phyloP scores from a whole-genome alignment of 2,888 invertebrate species.

The Gibbula magus region DNA sequence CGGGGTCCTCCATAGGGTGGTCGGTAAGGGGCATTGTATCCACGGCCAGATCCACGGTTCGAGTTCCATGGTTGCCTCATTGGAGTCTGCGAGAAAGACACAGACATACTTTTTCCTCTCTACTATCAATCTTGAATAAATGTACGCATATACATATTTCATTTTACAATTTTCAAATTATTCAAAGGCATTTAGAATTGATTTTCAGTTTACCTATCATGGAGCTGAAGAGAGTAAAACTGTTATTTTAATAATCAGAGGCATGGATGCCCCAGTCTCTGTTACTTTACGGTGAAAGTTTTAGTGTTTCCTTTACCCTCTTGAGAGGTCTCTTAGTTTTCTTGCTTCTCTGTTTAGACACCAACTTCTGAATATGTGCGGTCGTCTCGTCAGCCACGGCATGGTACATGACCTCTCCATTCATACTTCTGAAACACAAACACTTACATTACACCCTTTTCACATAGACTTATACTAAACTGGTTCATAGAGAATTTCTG shows the following conservation, averaged over 20 bases:
- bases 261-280: too few relatives aligned
- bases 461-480: not conserved
- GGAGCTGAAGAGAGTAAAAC: too few relatives aligned
- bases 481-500: not conserved
- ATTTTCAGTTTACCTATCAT: too few relatives aligned
- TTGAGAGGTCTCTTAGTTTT: slow-evolving; percentile 21
- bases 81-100: not conserved
- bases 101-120: too few relatives aligned
- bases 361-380: slow-evolving; percentile 61
- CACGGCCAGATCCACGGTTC: not conserved
- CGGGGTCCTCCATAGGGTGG: not conserved
- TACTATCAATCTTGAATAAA: too few relatives aligned
- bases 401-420: slow-evolving; percentile 51
- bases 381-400: slow-evolving; percentile 64
- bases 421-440: slow-evolving; percentile 25
- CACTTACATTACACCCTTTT: not conserved
- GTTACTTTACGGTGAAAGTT: too few relatives aligned
- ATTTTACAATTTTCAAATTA: too few relatives aligned
- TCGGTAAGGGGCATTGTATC: not conserved
- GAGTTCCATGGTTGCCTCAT: not conserved
- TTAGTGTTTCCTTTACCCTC: not conserved
- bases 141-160: too few relatives aligned
- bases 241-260: too few relatives aligned
- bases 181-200: too few relatives aligned
- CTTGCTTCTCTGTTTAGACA: slow-evolving; percentile 58